Conservation (phyloP, 2,888 invertebrate genomes). For the Agriopis marginaria region DNA sequence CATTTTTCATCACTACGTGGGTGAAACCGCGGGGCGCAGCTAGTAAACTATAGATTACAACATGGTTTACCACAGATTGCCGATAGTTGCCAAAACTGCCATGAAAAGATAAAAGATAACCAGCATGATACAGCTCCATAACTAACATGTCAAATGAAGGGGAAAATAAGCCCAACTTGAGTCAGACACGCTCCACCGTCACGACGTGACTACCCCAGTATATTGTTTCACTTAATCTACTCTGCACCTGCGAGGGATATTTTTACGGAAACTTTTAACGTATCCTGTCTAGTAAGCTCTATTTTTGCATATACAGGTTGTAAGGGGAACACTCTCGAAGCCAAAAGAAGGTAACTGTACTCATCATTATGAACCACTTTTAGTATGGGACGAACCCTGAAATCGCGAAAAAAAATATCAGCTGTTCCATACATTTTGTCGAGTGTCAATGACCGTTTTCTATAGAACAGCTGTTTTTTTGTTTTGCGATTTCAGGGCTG, state of each 20-base stretch:
- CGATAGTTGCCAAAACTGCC: background rate
- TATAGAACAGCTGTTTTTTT: too few species aligned
- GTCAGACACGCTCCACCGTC: slow-evolving; percentile 52
- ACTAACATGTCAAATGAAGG: slow-evolving; percentile 38
- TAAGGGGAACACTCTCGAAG: too few species aligned
- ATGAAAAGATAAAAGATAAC: slow-evolving; percentile 9
- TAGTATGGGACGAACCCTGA: too few species aligned
- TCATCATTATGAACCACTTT: too few species aligned
- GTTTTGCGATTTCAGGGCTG: too few species aligned
- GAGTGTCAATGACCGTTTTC: too few species aligned
- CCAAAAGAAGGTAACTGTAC: too few species aligned
- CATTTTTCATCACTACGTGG: too few species aligned
- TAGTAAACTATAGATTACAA: background rate
- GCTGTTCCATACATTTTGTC: too few species aligned
- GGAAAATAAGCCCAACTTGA: slow-evolving; percentile 63
- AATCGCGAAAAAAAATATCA: too few species aligned
- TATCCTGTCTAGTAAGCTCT: slow-evolving; percentile 6
- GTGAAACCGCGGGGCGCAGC: too few species aligned
- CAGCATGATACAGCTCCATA: slow-evolving; percentile 1
- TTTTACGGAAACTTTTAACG: slow-evolving; percentile 10
- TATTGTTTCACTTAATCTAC: slow-evolving; percentile 32
- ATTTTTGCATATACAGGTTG: slow-evolving; percentile 2
- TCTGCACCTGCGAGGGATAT: slow-evolving; percentile 26
- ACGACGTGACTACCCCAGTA: slow-evolving; percentile 33
- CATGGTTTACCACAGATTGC: background rate